Conservation (phyloP, 2,888 invertebrate species). For the Himalopsyche tibetana region DNA sequence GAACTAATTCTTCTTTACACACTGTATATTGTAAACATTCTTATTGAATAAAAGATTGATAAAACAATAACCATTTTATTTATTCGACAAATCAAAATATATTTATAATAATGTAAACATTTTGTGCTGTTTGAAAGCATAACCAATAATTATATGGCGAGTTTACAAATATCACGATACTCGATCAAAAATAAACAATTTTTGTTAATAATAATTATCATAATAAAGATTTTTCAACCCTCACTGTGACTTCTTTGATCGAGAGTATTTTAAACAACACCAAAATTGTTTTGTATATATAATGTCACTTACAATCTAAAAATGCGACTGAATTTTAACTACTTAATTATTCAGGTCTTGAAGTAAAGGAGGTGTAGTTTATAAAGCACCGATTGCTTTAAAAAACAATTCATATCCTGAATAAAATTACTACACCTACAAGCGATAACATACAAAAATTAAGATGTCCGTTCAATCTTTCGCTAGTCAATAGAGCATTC, state of each 20-base stretch:
- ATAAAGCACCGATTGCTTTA: neutral
- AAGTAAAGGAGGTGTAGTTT: neutral
- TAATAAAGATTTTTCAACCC: neutral
- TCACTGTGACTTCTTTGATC: constrained; percentile 19
- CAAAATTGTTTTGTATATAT: neutral
- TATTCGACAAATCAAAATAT: neutral
- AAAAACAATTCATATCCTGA: neutral
- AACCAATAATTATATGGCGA: neutral
- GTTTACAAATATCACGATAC: neutral
- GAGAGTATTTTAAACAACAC: neutral
- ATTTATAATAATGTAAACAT: neutral
- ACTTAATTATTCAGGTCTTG: constrained; percentile 1
- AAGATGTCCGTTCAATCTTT: neutral
- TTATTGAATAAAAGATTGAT: too few relatives aligned
- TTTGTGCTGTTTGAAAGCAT: constrained; percentile 19
- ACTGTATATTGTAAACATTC: too few relatives aligned
- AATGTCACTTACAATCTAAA: neutral
- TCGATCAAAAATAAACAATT: constrained; percentile 6
- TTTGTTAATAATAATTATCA: neutral
- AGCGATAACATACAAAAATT: neutral
- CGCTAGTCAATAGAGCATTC: too few relatives aligned
- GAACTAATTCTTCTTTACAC: too few relatives aligned
- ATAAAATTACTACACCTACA: constrained; percentile 12
- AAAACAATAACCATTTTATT: constrained; percentile 37
- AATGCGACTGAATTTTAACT: constrained; percentile 16